Evolutionary conservation across 2,113 vertebrate genomes (phyloP).

Genomic region (Phaethon lepturus): DNA sequence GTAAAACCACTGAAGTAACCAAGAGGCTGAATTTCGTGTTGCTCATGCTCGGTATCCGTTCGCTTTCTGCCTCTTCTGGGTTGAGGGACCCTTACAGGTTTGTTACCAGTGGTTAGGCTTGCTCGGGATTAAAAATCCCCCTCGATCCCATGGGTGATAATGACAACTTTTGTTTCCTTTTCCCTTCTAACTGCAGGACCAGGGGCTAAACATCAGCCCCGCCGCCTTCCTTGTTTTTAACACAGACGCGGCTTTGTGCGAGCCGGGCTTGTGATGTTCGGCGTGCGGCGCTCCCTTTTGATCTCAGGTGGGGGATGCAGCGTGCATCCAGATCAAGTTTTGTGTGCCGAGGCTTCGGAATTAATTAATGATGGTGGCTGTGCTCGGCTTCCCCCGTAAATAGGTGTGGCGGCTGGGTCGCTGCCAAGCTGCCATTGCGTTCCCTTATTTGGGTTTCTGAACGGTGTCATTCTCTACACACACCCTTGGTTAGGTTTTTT

Average conservation of each 20-base stretch:
- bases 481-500: background rate
- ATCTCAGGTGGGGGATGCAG: background rate
- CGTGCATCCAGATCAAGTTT: background rate
- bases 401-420: background rate
- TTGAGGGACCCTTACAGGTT: background rate
- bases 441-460: slow-evolving; percentile 27
- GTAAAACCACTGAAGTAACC: fast-evolving
- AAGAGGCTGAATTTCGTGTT: fast-evolving
- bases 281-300: background rate
- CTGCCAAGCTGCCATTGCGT: slow-evolving; percentile 8
- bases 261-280: background rate
- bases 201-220: background rate
- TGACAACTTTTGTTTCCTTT: background rate
- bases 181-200: background rate
- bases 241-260: fast-evolving
- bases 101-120: background rate
- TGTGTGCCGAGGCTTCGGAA: background rate
- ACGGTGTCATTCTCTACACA: background rate
- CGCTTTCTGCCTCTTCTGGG: background rate
- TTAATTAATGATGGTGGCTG: slow-evolving; percentile 9
- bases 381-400: background rate
- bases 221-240: background rate
- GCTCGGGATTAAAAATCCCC: background rate
- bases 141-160: background rate
- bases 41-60: fast-evolving